Percentiles rank a stretch among this genome's conserved stretches.
phyloP scores from a whole-genome alignment of 2,113 vertebrate species.

The Cathartes aura region DNA sequence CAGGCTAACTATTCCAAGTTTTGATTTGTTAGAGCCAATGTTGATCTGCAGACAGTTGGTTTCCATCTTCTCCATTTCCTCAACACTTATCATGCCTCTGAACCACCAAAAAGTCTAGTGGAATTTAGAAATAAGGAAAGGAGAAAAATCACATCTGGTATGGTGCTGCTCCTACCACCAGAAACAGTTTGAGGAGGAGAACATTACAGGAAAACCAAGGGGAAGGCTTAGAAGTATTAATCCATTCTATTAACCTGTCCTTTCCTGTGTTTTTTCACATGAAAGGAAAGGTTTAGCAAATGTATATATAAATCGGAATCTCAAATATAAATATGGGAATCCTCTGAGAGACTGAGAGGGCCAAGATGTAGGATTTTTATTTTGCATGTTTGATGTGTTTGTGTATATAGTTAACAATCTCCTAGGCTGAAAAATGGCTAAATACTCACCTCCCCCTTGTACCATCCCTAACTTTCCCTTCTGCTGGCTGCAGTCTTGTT shows the following conservation, averaged over 20 bases:
- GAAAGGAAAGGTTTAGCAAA: neutral
- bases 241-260: neutral
- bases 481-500: neutral
- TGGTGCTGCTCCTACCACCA: rapidly evolving
- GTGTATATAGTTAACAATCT: neutral
- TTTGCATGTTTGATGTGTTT: neutral
- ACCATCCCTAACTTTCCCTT: neutral
- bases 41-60: rapidly evolving
- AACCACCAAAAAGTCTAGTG: neutral
- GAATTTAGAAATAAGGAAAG: neutral
- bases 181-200: neutral
- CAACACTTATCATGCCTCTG: neutral
- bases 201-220: neutral
- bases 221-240: neutral
- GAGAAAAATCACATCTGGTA: neutral
- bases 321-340: neutral
- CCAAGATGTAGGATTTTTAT: neutral
- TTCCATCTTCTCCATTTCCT: neutral
- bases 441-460: rapidly evolving
- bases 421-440: neutral
- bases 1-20: neutral
- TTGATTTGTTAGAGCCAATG: neutral
- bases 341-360: neutral
- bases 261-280: neutral
- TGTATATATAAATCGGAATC: neutral